phyloP scores from a whole-genome alignment of 2,888 invertebrate species.

The Euzetes globulus region DNA sequence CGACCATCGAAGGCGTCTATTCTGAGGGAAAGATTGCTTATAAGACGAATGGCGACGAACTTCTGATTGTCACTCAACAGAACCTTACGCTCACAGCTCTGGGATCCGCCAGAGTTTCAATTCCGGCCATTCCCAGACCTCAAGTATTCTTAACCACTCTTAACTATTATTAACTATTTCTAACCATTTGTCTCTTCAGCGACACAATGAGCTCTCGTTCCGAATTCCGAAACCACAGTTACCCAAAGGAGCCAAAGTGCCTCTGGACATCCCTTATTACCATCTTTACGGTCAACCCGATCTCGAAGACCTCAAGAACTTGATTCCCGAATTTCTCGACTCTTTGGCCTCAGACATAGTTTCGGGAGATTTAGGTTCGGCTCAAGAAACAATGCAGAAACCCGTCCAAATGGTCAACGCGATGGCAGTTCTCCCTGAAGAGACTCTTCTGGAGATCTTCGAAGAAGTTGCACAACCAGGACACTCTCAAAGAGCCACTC shows the following conservation, averaged over 20 bases:
- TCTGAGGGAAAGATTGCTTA: conserved; percentile 34
- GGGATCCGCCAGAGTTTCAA: neutral
- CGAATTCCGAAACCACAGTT: conserved; percentile 21
- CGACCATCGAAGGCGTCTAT: conserved; percentile 22
- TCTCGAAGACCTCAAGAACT: conserved; percentile 10
- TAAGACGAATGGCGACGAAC: conserved; percentile 32
- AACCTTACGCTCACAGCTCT: conserved; percentile 12
- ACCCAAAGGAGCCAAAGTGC: neutral
- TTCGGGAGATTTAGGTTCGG: conserved; percentile 17
- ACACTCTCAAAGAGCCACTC: conserved; percentile 34
- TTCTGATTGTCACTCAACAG: conserved; percentile 33
- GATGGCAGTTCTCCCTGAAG: conserved; percentile 41
- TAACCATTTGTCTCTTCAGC: neutral
- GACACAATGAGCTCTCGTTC: conserved; percentile 33
- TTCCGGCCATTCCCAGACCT: conserved; percentile 17
- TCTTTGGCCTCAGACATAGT: conserved; percentile 33
- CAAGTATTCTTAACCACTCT: neutral
- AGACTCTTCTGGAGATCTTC: conserved; percentile 42
- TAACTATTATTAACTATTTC: neutral
- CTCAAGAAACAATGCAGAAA: conserved; percentile 37
- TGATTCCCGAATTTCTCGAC: conserved; percentile 24
- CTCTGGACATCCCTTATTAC: conserved; percentile 35
- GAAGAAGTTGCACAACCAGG: conserved; percentile 37
- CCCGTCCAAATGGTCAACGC: conserved; percentile 41
- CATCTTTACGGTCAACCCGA: conserved; percentile 30